A percentile compares a stretch with the other conserved stretches of the same genome.
These are phyloP conservation scores for Exephanes ischioxanthus DNA, from an alignment of 2,888 invertebrate species.

Conservation along the genomic window DNA sequence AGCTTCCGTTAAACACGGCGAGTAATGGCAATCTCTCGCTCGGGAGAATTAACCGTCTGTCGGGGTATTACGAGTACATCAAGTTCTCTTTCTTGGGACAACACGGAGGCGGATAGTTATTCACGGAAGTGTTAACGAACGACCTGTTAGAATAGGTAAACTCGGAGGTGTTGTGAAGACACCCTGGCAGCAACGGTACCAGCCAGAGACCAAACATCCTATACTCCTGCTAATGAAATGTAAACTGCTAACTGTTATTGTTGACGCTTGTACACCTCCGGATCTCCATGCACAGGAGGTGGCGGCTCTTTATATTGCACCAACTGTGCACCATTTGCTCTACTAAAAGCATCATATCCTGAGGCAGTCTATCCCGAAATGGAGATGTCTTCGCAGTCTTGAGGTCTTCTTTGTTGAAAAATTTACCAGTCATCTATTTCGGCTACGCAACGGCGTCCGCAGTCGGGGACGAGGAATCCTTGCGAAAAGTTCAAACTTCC, in stretches of 20 bases:
- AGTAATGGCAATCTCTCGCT: slow-evolving; percentile 8
- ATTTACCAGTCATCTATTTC: slow-evolving; percentile 9
- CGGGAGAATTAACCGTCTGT: slow-evolving; percentile 12
- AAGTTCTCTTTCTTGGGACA: slow-evolving; percentile 39
- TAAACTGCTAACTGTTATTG: slow-evolving; percentile 77
- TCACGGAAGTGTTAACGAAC: slow-evolving; percentile 71
- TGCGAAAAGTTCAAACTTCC: not conserved
- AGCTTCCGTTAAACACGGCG: not conserved
- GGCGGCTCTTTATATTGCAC: slow-evolving; percentile 6
- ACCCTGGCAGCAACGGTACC: slow-evolving; percentile 50
- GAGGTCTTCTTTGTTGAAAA: slow-evolving; percentile 23
- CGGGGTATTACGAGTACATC: slow-evolving; percentile 20
- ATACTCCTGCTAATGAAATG: slow-evolving; percentile 76
- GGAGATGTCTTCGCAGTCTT: slow-evolving; percentile 25
- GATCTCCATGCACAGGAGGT: slow-evolving; percentile 30
- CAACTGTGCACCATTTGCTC: slow-evolving; percentile 42
- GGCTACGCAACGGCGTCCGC: not conserved
- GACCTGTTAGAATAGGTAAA: slow-evolving; percentile 70
- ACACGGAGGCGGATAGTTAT: slow-evolving; percentile 58
- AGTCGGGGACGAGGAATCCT: not conserved
- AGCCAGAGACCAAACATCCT: slow-evolving; percentile 48
- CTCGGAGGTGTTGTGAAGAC: slow-evolving; percentile 69
- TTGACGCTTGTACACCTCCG: slow-evolving; percentile 73
- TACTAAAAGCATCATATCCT: slow-evolving; percentile 35
- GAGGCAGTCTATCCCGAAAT: slow-evolving; percentile 42